Conservation (phyloP, 2,113 vertebrate species). For the Sinocyclocheilus maitianheensis region DNA sequence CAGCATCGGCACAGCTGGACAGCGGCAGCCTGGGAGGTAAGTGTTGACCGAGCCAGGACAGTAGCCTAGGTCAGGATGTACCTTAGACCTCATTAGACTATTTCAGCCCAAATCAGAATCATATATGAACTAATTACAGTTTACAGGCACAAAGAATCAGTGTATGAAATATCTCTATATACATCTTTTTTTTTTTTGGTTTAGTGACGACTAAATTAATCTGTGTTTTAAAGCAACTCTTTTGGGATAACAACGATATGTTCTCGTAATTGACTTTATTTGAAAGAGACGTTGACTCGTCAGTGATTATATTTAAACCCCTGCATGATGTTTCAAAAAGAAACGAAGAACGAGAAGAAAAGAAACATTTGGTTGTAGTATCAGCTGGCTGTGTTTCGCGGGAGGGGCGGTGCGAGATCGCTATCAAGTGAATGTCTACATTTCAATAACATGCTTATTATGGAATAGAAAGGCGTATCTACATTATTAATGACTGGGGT, state of each 20-base stretch:
- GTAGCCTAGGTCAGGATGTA: not conserved
- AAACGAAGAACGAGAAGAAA: not conserved
- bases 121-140: not conserved
- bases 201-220: not conserved
- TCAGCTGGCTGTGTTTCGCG: slow-evolving; percentile 13
- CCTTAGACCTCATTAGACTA: not conserved
- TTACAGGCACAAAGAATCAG: not conserved
- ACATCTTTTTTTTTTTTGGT: not conserved
- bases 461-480: not conserved
- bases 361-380: not conserved
- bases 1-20: slow-evolving; percentile 45
- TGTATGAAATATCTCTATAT: not conserved
- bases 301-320: not conserved
- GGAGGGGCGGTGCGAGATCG: slow-evolving; percentile 4
- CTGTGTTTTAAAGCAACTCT: not conserved
- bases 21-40: slow-evolving; percentile 48
- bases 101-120: not conserved
- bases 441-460: slow-evolving; percentile 14
- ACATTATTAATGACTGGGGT: not conserved
- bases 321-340: not conserved
- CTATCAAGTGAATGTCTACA: slow-evolving; percentile 12
- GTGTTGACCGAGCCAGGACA: slow-evolving; percentile 7
- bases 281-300: not conserved
- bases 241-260: not conserved
- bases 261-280: not conserved